These are phyloP conservation scores for Hemichromis elongatus DNA, from an alignment of 2,113 vertebrate genomes.

Conservation along the genomic window DNA sequence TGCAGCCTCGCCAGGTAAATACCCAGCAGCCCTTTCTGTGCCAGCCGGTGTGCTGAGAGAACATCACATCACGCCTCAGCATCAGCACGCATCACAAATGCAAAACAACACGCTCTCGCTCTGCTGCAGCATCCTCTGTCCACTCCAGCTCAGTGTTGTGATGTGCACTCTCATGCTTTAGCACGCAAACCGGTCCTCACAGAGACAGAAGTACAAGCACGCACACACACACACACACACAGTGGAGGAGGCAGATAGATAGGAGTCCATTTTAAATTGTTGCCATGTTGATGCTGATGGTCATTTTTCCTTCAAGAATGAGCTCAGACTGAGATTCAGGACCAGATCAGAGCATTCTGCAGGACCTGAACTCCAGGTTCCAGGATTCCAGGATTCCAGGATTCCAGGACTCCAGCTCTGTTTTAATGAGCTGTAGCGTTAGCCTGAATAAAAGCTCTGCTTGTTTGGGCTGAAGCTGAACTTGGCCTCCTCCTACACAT, in stretches of 20 bases:
- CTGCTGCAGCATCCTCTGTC: not conserved
- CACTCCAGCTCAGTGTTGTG: not conserved
- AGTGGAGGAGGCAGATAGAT: not conserved
- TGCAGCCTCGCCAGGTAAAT: not conserved
- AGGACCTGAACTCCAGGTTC: not conserved
- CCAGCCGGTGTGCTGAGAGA: not conserved
- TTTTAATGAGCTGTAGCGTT: not conserved
- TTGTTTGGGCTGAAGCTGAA: not conserved
- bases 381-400: not conserved
- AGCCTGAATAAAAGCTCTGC: not conserved
- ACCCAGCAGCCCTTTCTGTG: not conserved
- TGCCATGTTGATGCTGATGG: conserved; percentile 15
- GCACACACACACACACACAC: not conserved
- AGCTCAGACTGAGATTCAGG: not conserved
- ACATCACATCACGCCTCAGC: not conserved
- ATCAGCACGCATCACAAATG: not conserved
- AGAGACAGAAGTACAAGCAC: not conserved
- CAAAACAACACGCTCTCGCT: not conserved
- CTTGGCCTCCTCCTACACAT: conserved; percentile 12
- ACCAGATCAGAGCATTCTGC: not conserved
- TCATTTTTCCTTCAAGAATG: not conserved
- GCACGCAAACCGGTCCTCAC: not conserved
- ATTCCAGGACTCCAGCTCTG: not conserved
- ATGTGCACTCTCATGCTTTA: not conserved
- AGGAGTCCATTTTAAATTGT: conserved; percentile 3